Evolutionary conservation across 2,888 invertebrate species (phyloP).

Genomic region (Cantharis lateralis): DNA sequence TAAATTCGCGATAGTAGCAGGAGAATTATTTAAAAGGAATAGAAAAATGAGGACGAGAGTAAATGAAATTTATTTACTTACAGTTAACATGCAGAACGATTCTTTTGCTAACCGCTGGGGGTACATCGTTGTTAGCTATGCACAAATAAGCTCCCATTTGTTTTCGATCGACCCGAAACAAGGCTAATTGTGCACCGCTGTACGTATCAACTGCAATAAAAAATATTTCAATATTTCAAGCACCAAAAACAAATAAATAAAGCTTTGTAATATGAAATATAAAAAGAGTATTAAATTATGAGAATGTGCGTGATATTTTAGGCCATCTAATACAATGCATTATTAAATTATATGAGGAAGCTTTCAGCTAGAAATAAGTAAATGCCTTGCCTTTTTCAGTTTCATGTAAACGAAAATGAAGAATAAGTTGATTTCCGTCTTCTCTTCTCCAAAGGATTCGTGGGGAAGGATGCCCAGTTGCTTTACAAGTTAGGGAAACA

Average conservation of each 20-base stretch:
- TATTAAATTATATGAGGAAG: background rate
- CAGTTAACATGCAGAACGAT: slow-evolving; percentile 75
- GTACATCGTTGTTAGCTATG: slow-evolving; percentile 90
- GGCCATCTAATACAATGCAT: background rate
- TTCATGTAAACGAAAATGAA: slow-evolving; percentile 52
- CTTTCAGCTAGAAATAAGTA: background rate
- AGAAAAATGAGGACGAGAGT: background rate
- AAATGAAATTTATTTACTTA: slow-evolving; percentile 60
- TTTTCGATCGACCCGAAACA: slow-evolving; percentile 61
- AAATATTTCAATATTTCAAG: slow-evolving; percentile 11
- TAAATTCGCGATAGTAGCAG: background rate
- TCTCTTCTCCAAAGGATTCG: slow-evolving; percentile 66
- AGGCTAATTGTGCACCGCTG: slow-evolving; percentile 60
- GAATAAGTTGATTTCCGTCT: slow-evolving; percentile 58
- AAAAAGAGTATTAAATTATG: background rate
- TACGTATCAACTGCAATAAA: slow-evolving; percentile 57
- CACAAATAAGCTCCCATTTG: slow-evolving; percentile 87
- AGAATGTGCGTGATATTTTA: background rate
- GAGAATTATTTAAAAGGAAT: background rate
- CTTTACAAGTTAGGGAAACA: slow-evolving; percentile 63
- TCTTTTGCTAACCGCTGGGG: slow-evolving; percentile 83
- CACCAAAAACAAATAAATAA: background rate
- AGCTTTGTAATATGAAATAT: background rate
- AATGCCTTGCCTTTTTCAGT: slow-evolving; percentile 52
- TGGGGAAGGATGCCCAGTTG: slow-evolving; percentile 63